Evolutionary conservation across 2,797 vertebrate genomes (phyloP), one percentile per base, ranked within the genome.

Genomic region (Urosaurus nigricauda): DNA sequence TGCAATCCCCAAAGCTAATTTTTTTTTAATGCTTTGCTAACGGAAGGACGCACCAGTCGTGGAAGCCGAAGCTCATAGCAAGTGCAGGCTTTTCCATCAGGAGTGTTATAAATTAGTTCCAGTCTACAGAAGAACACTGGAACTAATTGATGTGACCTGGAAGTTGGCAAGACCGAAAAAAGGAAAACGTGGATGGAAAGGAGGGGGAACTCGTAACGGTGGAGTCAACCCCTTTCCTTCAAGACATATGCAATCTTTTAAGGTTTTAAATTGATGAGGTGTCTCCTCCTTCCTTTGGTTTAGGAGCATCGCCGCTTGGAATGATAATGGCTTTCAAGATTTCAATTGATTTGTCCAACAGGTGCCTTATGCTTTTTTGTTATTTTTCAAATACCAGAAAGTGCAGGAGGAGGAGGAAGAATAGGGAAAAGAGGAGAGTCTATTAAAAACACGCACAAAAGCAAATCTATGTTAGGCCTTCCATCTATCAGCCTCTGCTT

Each of bases 131-230:
- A 94, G 90, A 87, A 90, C 86, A 92, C 93, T 91, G 94, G 90
- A 87, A 95, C 79, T 56, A 97, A 97, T 96, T 91, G 93, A 35
- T 94, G 70, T 94, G 93, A 95, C 91, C 93, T 95, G 94, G 93
- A 96, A 95, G 92, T 96, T 94, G 91, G 96, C 93, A 79, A 94
- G 83, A 68, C 51, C 35, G 43, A 12, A 70, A 51, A 47, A 26
- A n/a, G 58, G 32, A 19, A n/a, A 47, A 12, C 2, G 13, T 24
- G 40, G 26, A 71, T 2, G 51, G 1, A 2, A 14, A 32, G 8
- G 12, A 2, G 65, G 56, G 26, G 53, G 21, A 94, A 82, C 84
- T 88, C 91, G 35, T 87, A 90, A 90, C 90, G 94, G 86, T 82
- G 92, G 92, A 88, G 91, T 90, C 93, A 79, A 93, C 75, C 87